phyloP scores from a whole-genome alignment of 2,888 invertebrate genomes.

The Neoascia interrupta region DNA sequence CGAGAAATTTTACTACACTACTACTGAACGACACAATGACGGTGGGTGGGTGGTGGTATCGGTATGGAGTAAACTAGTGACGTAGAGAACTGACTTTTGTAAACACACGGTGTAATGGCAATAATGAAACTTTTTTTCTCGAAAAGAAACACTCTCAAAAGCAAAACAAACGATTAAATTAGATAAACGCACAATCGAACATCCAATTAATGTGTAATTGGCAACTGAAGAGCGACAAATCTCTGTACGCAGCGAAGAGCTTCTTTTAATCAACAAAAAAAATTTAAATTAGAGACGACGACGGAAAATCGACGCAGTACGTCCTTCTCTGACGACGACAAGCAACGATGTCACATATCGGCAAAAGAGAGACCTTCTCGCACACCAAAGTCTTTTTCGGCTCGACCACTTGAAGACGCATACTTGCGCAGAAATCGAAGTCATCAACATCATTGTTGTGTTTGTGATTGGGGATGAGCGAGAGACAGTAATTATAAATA shows the following conservation, averaged over 20 bases:
- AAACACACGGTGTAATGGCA: constrained; percentile 25
- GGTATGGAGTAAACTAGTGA: constrained; percentile 4
- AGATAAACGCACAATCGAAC: constrained; percentile 49
- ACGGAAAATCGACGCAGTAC: constrained; percentile 67
- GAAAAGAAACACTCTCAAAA: constrained; percentile 18
- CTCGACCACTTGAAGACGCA: too few relatives aligned
- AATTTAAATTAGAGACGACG: constrained; percentile 55
- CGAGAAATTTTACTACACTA: constrained; percentile 16
- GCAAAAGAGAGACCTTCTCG: constrained; percentile 13
- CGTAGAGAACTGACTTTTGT: constrained; percentile 15
- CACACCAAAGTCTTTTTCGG: too few relatives aligned
- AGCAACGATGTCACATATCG: constrained; percentile 59
- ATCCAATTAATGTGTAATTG: constrained; percentile 40
- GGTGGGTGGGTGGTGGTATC: constrained; percentile 42
- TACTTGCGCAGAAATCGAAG: too few relatives aligned
- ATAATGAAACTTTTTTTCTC: too few relatives aligned
- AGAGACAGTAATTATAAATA: too few relatives aligned
- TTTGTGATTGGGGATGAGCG: background rate
- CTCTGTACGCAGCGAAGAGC: constrained; percentile 46
- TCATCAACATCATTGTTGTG: background rate
- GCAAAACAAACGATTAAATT: constrained; percentile 23
- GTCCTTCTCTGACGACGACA: constrained; percentile 66
- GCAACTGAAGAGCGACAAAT: constrained; percentile 53
- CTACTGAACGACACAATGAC: constrained; percentile 31
- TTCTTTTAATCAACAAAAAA: constrained; percentile 62